Evolutionary conservation across 1,140 invertebrate genomes (phyloP), one percentile per base, ranked within the genome.

Genomic region (Arion vulgaris): DNA sequence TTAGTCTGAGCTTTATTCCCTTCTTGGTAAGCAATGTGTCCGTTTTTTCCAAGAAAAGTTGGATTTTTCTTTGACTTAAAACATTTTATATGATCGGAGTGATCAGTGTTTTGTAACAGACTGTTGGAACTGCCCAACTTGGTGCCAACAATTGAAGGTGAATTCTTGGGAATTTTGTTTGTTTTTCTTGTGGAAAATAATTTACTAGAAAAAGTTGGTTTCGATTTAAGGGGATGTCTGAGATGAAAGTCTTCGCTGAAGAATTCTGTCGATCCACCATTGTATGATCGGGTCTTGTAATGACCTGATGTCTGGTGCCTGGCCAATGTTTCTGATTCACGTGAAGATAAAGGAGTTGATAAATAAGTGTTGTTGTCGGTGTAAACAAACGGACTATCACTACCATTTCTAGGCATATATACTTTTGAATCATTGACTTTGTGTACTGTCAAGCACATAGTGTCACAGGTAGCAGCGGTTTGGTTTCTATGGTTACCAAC

Each of bases 41-140:
- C 57, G 57, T 62, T 62, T 23, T 23, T 62, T 5, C 57, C 57
- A 9, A n/a, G 57, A n/a, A 7, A 13, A 15, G 57, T 9, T 23
- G 13, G 11, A n/a, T 9, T 62, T n/a, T 62, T 62, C 57, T 62
- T 62, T 13, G 57, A 9, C 26, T 62, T 62, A n/a, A 62, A 62
- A n/a, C 57, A 62, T 62, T 62, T 62, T 15, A 62, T 62, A n/a
- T 62, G 57, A n/a, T 62, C 57, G 11, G 57, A 62, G 26, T 62
- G 57, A 23, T 62, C 57, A 23, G 26, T n/a, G 57, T 23, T 7
- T 5, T 13, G 57, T n/a, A 62, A n/a, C 13, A 62, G 26, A 23
- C 57, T 19, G 26, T n/a, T 62, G 57, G 26, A n/a, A 62, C 26
- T 62, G 5, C 57, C 13, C 26, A n/a, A 23, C 26, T 62, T 62